Percentiles rank a stretch among this genome's conserved stretches.
phyloP scores from a whole-genome alignment of 2,797 vertebrate species.

The Brachymystax lenok region DNA sequence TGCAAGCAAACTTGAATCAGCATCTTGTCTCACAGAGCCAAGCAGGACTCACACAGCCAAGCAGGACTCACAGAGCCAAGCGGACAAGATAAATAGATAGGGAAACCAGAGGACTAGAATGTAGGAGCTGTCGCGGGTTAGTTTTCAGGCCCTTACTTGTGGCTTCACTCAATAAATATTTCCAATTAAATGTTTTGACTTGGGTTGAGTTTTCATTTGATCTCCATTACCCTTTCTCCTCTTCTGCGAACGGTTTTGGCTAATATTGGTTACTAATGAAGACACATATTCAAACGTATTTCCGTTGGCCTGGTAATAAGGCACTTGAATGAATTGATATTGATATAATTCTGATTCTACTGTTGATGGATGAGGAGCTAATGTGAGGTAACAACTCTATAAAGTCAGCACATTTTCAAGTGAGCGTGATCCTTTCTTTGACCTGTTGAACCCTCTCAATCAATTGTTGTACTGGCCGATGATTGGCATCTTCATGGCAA shows the following conservation, averaged over 20 bases:
- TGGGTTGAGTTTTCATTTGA: conserved; percentile 56
- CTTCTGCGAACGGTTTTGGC: conserved; percentile 25
- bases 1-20: conserved; percentile 50
- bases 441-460: background rate
- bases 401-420: conserved; percentile 24
- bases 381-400: conserved; percentile 4
- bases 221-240: conserved; percentile 34
- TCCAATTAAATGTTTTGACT: conserved; percentile 51
- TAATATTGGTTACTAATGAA: conserved; percentile 30
- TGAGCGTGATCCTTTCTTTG: background rate
- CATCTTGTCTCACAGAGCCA: conserved; percentile 52
- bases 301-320: conserved; percentile 28
- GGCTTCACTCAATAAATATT: conserved; percentile 68
- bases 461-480: background rate
- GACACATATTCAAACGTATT: conserved; percentile 31
- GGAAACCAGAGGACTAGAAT: conserved; percentile 52
- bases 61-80: conserved; percentile 37
- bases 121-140: conserved; percentile 45
- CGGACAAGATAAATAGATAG: conserved; percentile 62
- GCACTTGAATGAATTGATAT: conserved; percentile 15
- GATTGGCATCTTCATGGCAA: background rate
- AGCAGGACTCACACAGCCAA: conserved; percentile 40
- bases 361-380: conserved; percentile 7
- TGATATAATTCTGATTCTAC: conserved; percentile 4
- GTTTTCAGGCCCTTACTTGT: conserved; percentile 59